Evolutionary conservation across 1,140 invertebrate genomes (phyloP).

Genomic region (Macrosteles quadrilineatus): DNA sequence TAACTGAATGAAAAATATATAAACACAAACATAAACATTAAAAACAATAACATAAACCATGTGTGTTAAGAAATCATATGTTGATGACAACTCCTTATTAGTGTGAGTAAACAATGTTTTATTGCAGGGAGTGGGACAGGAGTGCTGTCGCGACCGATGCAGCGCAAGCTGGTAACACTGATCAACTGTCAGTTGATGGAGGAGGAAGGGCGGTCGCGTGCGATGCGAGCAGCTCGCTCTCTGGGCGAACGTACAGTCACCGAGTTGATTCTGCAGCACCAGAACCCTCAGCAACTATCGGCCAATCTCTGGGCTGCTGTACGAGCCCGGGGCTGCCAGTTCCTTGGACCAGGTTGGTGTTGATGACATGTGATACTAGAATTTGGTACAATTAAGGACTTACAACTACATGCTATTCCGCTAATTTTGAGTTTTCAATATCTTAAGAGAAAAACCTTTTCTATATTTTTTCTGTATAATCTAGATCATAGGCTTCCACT

Average conservation of each 20-base stretch:
- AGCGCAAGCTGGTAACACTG: conserved; percentile 89
- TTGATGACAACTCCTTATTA: too few relatives aligned
- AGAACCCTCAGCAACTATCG: conserved; percentile 90
- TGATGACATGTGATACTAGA: background rate
- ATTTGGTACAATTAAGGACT: background rate
- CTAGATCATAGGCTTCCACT: too few relatives aligned
- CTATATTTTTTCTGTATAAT: too few relatives aligned
- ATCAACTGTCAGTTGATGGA: conserved; percentile 92
- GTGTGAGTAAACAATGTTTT: too few relatives aligned
- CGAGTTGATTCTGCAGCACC: conserved; percentile 92
- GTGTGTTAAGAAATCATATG: too few relatives aligned
- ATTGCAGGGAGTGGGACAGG: conserved; percentile 48
- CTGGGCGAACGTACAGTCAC: conserved; percentile 93
- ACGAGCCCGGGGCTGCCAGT: conserved; percentile 94
- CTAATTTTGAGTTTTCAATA: background rate
- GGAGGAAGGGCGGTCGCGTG: conserved; percentile 79
- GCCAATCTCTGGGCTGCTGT: conserved; percentile 97
- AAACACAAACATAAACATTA: too few relatives aligned
- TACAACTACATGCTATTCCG: background rate
- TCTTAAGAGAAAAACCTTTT: background rate
- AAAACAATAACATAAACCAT: too few relatives aligned
- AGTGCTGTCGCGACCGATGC: conserved; percentile 88
- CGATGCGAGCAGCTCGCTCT: conserved; percentile 82
- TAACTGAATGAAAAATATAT: too few relatives aligned
- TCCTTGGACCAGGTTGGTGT: conserved; percentile 84